Conservation (phyloP, 2,888 invertebrate species). For the Agrochola macilenta region DNA sequence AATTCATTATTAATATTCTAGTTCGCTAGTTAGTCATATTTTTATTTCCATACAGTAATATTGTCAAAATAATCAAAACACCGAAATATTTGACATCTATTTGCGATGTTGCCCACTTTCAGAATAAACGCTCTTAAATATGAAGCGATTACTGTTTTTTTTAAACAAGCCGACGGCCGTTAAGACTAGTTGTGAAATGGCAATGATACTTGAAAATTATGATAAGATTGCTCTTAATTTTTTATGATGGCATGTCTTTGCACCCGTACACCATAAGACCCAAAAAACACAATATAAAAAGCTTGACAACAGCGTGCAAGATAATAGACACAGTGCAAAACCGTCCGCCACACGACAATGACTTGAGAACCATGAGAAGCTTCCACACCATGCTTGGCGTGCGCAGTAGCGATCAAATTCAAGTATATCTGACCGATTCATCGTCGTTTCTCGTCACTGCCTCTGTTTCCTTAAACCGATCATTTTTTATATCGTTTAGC, state of each 20-base stretch:
- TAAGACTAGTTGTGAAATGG: neutral
- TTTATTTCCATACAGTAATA: no score
- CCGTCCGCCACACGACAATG: conserved; percentile 58
- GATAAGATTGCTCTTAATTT: neutral
- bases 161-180: neutral
- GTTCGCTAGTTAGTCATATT: no score
- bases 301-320: conserved; percentile 51
- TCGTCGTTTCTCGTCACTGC: conserved; percentile 78
- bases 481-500: conserved; percentile 83
- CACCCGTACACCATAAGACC: conserved; percentile 16
- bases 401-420: conserved; percentile 48
- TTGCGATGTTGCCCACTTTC: no score
- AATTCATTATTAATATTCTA: no score
- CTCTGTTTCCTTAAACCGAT: conserved; percentile 82
- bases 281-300: conserved; percentile 45
- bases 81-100: no score
- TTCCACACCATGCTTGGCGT: conserved; percentile 70
- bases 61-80: no score
- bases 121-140: neutral
- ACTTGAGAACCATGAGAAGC: conserved; percentile 63
- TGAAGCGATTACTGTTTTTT: neutral
- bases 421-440: conserved; percentile 85
- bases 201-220: neutral
- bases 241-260: neutral
- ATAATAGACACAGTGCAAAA: conserved; percentile 42